These are phyloP conservation scores for Folsomia manolachei DNA, from an alignment of 2,888 invertebrate species.

Conservation along the genomic window DNA sequence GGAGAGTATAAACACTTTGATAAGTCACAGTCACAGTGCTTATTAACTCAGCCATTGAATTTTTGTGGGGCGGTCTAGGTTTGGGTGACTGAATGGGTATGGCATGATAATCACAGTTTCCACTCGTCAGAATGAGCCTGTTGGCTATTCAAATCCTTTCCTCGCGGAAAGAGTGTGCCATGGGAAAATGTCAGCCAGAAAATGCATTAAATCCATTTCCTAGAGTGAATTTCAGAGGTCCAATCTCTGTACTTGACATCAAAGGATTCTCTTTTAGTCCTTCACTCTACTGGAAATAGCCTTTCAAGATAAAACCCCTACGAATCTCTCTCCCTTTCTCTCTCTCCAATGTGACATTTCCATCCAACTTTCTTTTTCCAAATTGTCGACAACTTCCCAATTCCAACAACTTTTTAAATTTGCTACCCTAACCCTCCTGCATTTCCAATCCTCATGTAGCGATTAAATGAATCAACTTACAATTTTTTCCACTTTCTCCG, in stretches of 20 bases:
- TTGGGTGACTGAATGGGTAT: not conserved
- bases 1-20: slow-evolving; percentile 27
- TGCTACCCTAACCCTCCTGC: slow-evolving; percentile 9
- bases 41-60: too few relatives aligned
- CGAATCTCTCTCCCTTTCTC: too few relatives aligned
- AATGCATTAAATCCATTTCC: slow-evolving; percentile 21
- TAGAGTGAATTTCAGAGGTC: slow-evolving; percentile 10
- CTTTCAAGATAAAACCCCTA: slow-evolving; percentile 18
- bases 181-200: slow-evolving; percentile 2
- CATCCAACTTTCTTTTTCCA: not conserved
- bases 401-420: slow-evolving; percentile 1
- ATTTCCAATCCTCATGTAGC: too few relatives aligned
- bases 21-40: slow-evolving; percentile 42
- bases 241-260: slow-evolving; percentile 49
- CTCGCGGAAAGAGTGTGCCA: too few relatives aligned
- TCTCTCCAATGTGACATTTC: slow-evolving; percentile 9
- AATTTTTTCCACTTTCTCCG: too few relatives aligned
- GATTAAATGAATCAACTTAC: too few relatives aligned
- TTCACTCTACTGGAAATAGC: slow-evolving; percentile 27
- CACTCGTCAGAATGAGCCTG: slow-evolving; percentile 19
- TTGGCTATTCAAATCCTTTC: slow-evolving; percentile 22
- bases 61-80: slow-evolving; percentile 17
- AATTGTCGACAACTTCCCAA: not conserved
- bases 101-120: slow-evolving; percentile 19
- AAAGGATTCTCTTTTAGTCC: slow-evolving; percentile 45